Base-by-base conservation (phyloP, 2,797 vertebrate species). In the Acipenser ruthenus region DNA sequence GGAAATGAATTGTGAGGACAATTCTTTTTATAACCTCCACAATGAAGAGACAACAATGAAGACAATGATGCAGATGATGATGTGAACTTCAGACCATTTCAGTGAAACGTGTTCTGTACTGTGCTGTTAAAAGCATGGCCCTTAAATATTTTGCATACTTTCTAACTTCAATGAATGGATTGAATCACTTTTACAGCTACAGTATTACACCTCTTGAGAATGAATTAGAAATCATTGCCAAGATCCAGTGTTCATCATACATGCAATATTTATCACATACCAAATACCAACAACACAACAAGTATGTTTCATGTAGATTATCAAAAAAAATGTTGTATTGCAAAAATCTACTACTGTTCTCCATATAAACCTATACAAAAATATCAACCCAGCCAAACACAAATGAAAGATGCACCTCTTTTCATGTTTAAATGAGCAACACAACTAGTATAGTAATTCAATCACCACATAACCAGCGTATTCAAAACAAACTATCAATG, bases 161-260 rank as follows among this genome's bases (percentile, higher is more conserved):
- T 84, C 85, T 88, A 89, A 90, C 89, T 85, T 86, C 87, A 88
- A 87, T 73, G 86, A 92, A 91, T 89, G 82, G 86, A 87, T 91
- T 90, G 87, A 85, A 86, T 89, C 84, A 86, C 83, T 84, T 78
- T 87, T 83, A 84, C 91, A 89, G 90, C 90, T 94, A 90, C 87
- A 90, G 92, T 90, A 88, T 89, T 93, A 88, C 86, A 86, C 79
- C 87, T 94, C 90, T 86, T 89, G 91, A 92, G 83, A 88, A 91
- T 88, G 88, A 92, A 90, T 92, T 88, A 88, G 86, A 62, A 74
- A 82, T 79, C 86, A 86, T 85, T 74, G 80, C 70, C 50, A 67
- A 58, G 11, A 83, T 87, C 79, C 82, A 83, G 75, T 84, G 85
- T 82, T 37, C 23, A 37, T 37, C 23, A 37, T 37, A 37, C 23